Evolutionary conservation across 2,888 invertebrate species (phyloP).

Genomic region (Nymphalis polychloros): DNA sequence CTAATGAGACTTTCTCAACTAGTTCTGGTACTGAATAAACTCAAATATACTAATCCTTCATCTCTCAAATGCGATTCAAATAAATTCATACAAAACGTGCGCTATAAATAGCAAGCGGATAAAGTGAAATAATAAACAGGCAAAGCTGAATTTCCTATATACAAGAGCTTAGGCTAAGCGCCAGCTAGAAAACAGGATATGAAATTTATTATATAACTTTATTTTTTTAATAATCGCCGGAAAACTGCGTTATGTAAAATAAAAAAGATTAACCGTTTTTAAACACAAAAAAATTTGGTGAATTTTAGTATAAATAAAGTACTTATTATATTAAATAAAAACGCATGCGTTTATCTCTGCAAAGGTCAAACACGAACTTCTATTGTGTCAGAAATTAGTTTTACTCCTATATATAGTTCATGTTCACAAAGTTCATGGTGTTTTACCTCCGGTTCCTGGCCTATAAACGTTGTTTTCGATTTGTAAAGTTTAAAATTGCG

Average conservation of each 20-base stretch:
- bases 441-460: slow-evolving; percentile 15
- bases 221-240: too few relatives aligned
- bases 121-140: slow-evolving; percentile 37
- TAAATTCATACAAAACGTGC: slow-evolving; percentile 39
- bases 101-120: slow-evolving; percentile 28
- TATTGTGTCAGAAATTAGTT: too few relatives aligned
- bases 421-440: not conserved
- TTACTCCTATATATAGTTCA: too few relatives aligned
- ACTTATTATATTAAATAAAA: too few relatives aligned
- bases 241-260: too few relatives aligned
- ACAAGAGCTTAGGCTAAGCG: slow-evolving; percentile 14
- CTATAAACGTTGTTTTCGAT: slow-evolving; percentile 39
- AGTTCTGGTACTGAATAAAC: not conserved
- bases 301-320: too few relatives aligned
- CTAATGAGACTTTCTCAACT: not conserved
- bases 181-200: not conserved
- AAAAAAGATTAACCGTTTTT: too few relatives aligned
- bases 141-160: slow-evolving; percentile 22
- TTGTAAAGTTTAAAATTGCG: slow-evolving; percentile 42
- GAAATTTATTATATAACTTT: too few relatives aligned
- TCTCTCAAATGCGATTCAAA: slow-evolving; percentile 36
- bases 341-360: too few relatives aligned
- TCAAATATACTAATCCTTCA: not conserved
- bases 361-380: too few relatives aligned
- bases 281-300: too few relatives aligned